Conservation (phyloP, 2,888 invertebrate species). For the Habroteleia sp. region DNA sequence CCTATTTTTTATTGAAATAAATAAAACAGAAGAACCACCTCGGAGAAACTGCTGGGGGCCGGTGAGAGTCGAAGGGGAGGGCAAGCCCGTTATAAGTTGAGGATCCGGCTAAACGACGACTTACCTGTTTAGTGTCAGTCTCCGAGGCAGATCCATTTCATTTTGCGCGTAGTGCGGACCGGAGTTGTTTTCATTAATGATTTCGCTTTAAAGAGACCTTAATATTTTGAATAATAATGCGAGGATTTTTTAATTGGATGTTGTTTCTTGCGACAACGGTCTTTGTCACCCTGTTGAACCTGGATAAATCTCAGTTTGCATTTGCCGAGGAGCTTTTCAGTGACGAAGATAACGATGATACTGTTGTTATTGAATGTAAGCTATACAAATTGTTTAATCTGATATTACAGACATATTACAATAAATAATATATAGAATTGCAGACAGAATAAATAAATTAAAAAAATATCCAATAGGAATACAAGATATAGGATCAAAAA, state of each 20-base stretch:
- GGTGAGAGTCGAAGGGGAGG: conserved; percentile 79
- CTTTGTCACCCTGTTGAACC: conserved; percentile 26
- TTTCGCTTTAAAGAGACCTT: conserved; percentile 16
- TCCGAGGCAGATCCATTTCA: conserved; percentile 52
- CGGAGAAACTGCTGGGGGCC: conserved; percentile 65
- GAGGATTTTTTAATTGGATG: conserved; percentile 43
- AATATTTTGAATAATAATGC: conserved; percentile 31
- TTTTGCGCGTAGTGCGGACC: conserved; percentile 26
- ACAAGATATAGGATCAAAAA: no score
- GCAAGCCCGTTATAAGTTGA: conserved; percentile 83
- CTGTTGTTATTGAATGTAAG: conserved; percentile 72
- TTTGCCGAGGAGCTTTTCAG: conserved; percentile 26
- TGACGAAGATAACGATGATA: conserved; percentile 63
- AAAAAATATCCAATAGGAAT: no score
- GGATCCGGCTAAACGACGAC: conserved; percentile 82
- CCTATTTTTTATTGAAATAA: conserved; percentile 36
- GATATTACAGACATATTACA: no score
- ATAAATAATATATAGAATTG: no score
- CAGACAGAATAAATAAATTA: no score
- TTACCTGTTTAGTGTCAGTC: conserved; percentile 82
- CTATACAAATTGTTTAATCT: not conserved
- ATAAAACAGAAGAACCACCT: conserved; percentile 58
- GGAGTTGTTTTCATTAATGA: conserved; percentile 12
- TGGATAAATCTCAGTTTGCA: conserved; percentile 15
- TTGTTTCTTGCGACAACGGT: conserved; percentile 44